A percentile compares a stretch with the other conserved stretches of the same genome.
Evolutionary conservation across 2,113 vertebrate species (phyloP).

Genomic region (Alethe diademata): DNA sequence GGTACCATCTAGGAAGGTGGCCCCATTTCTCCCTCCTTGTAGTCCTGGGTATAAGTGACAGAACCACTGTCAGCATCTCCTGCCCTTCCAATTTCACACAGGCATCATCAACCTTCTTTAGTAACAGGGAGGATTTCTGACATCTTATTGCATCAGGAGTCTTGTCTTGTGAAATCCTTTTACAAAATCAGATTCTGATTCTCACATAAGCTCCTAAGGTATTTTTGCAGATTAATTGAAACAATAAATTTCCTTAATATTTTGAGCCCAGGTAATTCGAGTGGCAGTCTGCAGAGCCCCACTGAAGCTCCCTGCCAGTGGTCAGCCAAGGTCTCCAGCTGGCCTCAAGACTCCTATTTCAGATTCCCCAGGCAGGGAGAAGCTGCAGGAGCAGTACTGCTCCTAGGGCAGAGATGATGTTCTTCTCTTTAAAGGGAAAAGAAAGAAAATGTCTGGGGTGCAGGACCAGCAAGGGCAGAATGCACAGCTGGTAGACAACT

Average conservation of each 20-base stretch:
- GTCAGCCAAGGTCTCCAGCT: neutral
- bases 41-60: neutral
- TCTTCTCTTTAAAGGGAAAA: neutral
- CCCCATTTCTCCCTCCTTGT: neutral
- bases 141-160: neutral
- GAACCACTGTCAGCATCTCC: accelerated
- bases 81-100: neutral
- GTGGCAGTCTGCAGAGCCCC: neutral
- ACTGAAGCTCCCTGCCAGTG: neutral
- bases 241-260: slow-evolving; percentile 18
- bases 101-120: neutral
- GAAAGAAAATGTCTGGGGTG: neutral
- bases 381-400: neutral
- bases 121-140: neutral
- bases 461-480: neutral
- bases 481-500: neutral
- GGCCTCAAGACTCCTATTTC: neutral
- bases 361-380: neutral
- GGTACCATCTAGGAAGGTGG: neutral
- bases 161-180: neutral
- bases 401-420: neutral
- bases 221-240: slow-evolving; percentile 20
- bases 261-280: neutral
- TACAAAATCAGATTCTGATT: neutral
- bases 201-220: neutral